phyloP scores from a whole-genome alignment of 1,140 invertebrate genomes.

The Dinoponera quadriceps region DNA sequence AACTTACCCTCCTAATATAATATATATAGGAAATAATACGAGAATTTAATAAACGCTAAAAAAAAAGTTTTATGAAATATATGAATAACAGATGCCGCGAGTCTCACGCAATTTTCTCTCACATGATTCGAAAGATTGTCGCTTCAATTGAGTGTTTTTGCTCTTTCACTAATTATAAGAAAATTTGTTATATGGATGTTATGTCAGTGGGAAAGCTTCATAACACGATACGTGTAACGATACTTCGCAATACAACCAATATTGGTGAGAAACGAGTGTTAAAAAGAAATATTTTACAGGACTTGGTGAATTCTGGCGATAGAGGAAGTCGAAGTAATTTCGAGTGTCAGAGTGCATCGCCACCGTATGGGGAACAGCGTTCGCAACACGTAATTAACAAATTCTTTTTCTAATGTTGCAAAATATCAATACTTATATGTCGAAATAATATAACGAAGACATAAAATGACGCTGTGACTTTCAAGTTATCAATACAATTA shows the following conservation, averaged over 20 bases:
- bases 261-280: background rate
- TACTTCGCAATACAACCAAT: background rate
- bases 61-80: background rate
- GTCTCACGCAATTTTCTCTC: slow-evolving; percentile 8
- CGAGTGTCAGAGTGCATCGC: slow-evolving; percentile 80
- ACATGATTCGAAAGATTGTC: slow-evolving; percentile 6
- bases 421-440: background rate
- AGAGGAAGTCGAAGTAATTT: slow-evolving; percentile 80
- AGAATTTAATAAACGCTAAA: too few relatives aligned
- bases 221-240: too few relatives aligned
- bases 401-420: slow-evolving; percentile 19
- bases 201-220: slow-evolving; percentile 24
- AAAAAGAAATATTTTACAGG: slow-evolving; percentile 65
- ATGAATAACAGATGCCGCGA: background rate
- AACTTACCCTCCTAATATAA: too few relatives aligned
- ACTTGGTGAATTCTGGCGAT: slow-evolving; percentile 73
- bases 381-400: slow-evolving; percentile 82
- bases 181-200: slow-evolving; percentile 11
- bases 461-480: background rate
- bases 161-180: background rate
- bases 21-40: background rate
- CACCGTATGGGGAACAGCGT: slow-evolving; percentile 79
- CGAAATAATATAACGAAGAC: slow-evolving; percentile 7
- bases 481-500: background rate
- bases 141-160: slow-evolving; percentile 32